These are phyloP conservation scores for Falcaria lacertinaria DNA, from an alignment of 2,888 invertebrate species.

Conservation along the genomic window DNA sequence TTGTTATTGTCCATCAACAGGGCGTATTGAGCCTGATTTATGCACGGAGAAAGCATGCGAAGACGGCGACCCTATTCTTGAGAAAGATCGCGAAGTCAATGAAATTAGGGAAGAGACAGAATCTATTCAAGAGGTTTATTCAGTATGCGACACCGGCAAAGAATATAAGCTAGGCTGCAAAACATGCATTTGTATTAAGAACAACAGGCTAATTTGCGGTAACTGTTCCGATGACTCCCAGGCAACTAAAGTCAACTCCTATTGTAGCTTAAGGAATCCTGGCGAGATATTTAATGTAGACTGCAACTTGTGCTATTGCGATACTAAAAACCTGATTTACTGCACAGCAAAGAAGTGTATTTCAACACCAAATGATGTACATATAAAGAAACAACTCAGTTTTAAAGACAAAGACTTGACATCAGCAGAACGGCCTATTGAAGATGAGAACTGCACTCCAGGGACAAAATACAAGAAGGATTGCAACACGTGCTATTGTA, in stretches of 20 bases:
- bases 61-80: slow-evolving; percentile 26
- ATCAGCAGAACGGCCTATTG: slow-evolving; percentile 13
- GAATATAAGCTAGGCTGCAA: slow-evolving; percentile 73
- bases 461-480: slow-evolving; percentile 42
- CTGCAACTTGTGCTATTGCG: slow-evolving; percentile 78
- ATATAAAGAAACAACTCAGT: background rate
- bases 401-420: background rate
- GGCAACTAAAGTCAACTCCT: slow-evolving; percentile 22
- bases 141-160: slow-evolving; percentile 50
- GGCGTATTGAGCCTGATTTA: slow-evolving; percentile 31
- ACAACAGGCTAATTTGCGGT: slow-evolving; percentile 64
- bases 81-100: slow-evolving; percentile 7
- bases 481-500: slow-evolving; percentile 59
- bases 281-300: slow-evolving; percentile 56
- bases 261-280: slow-evolving; percentile 29
- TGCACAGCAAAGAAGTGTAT: slow-evolving; percentile 62
- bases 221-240: slow-evolving; percentile 39
- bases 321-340: slow-evolving; percentile 50
- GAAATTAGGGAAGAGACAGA: slow-evolving; percentile 4
- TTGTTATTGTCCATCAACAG: slow-evolving; percentile 49
- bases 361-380: slow-evolving; percentile 8
- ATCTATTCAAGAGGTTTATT: slow-evolving; percentile 41
- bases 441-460: slow-evolving; percentile 38
- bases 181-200: slow-evolving; percentile 67
- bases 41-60: slow-evolving; percentile 50